phyloP scores from a whole-genome alignment of 1,140 invertebrate species.

The Teleopsis dalmanni region DNA sequence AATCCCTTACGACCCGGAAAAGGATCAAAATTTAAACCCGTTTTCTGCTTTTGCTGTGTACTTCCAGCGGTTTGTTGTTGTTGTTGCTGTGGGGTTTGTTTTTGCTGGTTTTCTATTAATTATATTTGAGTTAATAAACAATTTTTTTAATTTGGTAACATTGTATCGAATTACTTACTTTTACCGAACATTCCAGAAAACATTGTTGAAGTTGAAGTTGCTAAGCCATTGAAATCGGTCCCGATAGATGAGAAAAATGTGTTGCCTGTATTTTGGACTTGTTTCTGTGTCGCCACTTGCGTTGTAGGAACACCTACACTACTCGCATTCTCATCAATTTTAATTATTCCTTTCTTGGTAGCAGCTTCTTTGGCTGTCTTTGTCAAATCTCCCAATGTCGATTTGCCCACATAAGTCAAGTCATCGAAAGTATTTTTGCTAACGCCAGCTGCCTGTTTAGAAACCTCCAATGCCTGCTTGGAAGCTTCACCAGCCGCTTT shows the following conservation, averaged over 20 bases:
- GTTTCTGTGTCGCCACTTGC: constrained; percentile 45
- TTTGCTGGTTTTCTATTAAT: constrained; percentile 30
- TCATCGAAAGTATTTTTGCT: constrained; percentile 84
- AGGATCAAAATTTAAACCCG: constrained; percentile 59
- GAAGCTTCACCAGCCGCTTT: constrained; percentile 82
- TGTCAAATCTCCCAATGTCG: constrained; percentile 78
- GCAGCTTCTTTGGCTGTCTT: constrained; percentile 84
- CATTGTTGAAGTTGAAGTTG: constrained; percentile 82
- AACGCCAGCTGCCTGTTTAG: constrained; percentile 76
- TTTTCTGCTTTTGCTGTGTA: constrained; percentile 48
- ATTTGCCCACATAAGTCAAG: constrained; percentile 78
- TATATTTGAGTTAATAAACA: neutral
- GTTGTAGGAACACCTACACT: constrained; percentile 19
- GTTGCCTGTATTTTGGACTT: constrained; percentile 52
- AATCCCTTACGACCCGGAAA: constrained; percentile 77
- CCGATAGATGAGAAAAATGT: constrained; percentile 87
- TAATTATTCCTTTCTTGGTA: constrained; percentile 74
- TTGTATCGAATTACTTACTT: constrained; percentile 42
- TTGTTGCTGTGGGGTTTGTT: constrained; percentile 26
- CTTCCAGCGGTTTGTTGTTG: constrained; percentile 26
- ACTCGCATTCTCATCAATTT: constrained; percentile 42
- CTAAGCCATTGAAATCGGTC: constrained; percentile 81
- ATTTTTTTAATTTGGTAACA: neutral
- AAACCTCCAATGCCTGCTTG: constrained; percentile 76
- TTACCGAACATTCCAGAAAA: constrained; percentile 84